Base-by-base conservation (phyloP, 2,888 invertebrate species). In the Zhuqinia jingwanae region DNA sequence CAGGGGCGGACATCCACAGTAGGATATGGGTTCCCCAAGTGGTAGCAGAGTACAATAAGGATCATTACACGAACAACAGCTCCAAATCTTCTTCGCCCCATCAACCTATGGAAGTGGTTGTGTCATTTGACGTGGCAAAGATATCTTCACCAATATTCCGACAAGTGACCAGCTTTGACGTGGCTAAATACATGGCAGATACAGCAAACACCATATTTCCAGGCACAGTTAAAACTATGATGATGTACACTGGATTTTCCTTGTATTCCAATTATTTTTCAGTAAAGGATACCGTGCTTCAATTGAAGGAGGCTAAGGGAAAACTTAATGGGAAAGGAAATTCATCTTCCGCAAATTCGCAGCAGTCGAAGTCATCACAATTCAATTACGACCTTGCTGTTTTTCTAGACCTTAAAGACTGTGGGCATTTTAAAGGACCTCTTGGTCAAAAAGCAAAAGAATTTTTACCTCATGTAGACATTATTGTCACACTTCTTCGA, bases 171-270 rank as follows among this genome's bases (percentile, higher is more conserved):
- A 83, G 82, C 22, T 83, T 83, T 25, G 63, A 83, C 17, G 63
- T 76, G 27, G 82, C 82, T 8, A 75, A 76, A n/a, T 75, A 27
- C 22, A 76, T 83, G 76, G 75, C 82, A 0, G 82, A 83, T 17
- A 13, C 10, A 15, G 75, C 82, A 6, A 83, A 83, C 17, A 30
- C 30, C 1, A 75, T 83, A 17, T 65, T 20, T 17, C 75, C 82
- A 1, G 82, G 65, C 2, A 83, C 82, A 5, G 82, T 83, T 0
- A 50, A 27, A 10, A 83, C 75, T 2, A n/a, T 83, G 0, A 83
- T 83, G 82, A 47, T 83, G 60, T 42, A 80, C 56, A 20, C 47
- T 10, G 68, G 68, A 10, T 65, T 68, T 20, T 47, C 73, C 47
- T 13, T 58, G 2, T 53, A 45, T 15, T 27, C 45, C 11, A 13